Base-by-base conservation (phyloP, 2,113 vertebrate species). In the Lipophrys pholis region DNA sequence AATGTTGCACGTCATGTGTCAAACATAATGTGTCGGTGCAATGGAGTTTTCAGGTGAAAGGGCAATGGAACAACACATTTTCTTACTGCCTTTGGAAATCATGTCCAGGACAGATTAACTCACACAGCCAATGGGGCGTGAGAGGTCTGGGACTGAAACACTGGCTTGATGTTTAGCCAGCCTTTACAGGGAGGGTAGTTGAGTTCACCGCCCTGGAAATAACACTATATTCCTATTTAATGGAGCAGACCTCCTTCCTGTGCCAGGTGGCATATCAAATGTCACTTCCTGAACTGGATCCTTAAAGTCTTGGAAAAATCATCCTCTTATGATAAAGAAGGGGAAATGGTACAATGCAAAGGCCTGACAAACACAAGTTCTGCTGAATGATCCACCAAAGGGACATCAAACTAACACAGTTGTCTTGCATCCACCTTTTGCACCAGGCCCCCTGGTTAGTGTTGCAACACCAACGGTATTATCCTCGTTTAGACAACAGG, bases 121-220 rank as follows among this genome's bases (percentile, higher is more conserved):
- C 81, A 62, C 72, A 68, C 30, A 76, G 50, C 70, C 87, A 85
- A 67, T 76, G 84, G 71, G 67, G 88, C 77, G 8, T 90, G 77
- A 86, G 66, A 73, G 48, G n/a, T 69, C 78, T 75, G 75, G 62
- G 72, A 83, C 73, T 80, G 78, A 85, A 83, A 84, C 80, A 50
- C 36, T 64, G 62, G 88, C 36, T 91, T 91, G 83, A 93, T 85
- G 79, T 87, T 92, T 93, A 93, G 91, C 91, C 70, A 81, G 78
- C 54, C 69, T 84, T 77, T 69, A 42, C 21, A 55, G 59, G 69
- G 58, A 75, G 67, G 64, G 74, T 61, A 79, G 56, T 54, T 74
- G 53, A 76, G 59, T 71, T 72, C 56, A 57, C 61, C 30, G 7
- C 59, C 71, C 15, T 69, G 82, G 53, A 78, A 83, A 62, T 52